Percentiles rank a stretch among this genome's conserved stretches.
Conservation (phyloP, 2,888 invertebrate species). For the Euphydryas editha region DNA sequence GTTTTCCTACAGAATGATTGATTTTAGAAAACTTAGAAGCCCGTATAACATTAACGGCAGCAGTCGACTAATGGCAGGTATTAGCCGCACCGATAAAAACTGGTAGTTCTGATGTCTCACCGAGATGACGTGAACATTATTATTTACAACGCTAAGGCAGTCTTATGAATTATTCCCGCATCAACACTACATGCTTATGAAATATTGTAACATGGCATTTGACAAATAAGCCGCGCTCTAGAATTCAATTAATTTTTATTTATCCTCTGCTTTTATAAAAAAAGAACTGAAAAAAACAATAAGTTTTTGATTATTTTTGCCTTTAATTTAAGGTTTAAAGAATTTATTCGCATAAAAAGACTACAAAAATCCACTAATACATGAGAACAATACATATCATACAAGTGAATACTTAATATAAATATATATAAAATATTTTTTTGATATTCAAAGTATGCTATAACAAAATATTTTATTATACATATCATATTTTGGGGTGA, state of each 20-base stretch:
- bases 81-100: slow-evolving; percentile 20
- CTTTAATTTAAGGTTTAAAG: no score
- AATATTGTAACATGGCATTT: slow-evolving; percentile 13
- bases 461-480: no score
- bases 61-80: slow-evolving; percentile 25
- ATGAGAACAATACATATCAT: no score
- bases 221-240: slow-evolving; percentile 21
- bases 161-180: slow-evolving; percentile 32
- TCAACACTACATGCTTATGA: slow-evolving; percentile 21
- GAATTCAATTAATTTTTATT: slow-evolving; percentile 9
- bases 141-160: slow-evolving; percentile 24
- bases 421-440: no score
- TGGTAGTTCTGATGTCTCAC: slow-evolving; percentile 9
- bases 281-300: neutral
- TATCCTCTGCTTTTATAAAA: slow-evolving; percentile 5
- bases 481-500: no score
- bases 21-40: slow-evolving; percentile 26
- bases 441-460: no score
- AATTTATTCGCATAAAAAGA: no score
- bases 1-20: slow-evolving; percentile 16
- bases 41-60: slow-evolving; percentile 24
- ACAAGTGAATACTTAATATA: no score
- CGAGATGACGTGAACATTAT: slow-evolving; percentile 2
- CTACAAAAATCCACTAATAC: no score
- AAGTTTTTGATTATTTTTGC: no score